Evolutionary conservation across 2,113 vertebrate species (phyloP), one percentile per base, ranked within the genome.

Genomic region (Cephalopterus ornatus): DNA sequence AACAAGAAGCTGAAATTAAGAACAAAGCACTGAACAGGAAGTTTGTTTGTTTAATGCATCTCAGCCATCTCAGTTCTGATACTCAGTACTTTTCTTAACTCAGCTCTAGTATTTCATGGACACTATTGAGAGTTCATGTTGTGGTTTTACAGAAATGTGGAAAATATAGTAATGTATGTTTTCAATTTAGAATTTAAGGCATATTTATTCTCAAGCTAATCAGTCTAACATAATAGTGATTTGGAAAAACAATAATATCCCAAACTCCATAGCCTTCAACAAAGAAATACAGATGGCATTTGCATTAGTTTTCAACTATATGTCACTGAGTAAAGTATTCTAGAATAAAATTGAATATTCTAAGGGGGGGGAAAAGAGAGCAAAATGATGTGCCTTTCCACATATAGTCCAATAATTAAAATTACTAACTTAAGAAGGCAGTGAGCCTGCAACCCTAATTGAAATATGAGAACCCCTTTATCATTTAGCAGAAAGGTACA

Each of bases 401-500:
- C 30, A 39, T 16, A 6, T 7, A 71, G 17, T 77, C 32, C n/a
- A 67, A 20, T 70, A 77, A 80, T 84, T 84, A 14, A 15, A 53
- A 2, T 26, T 77, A 5, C 65, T 66, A 53, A 32, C 6, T 24
- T 83, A 37, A 76, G 20, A 32, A 65, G 44, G 20, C 24, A 75
- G 19, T 50, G 26, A 67, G 28, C 28, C 27, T 58, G 22, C 49
- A 78, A 62, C 12, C 24, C 8, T 62, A n/a, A 39, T 32, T 83
- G 58, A 49, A 93, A 39, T 28, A 30, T 8, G 14, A 47, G 22
- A 74, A 35, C 10, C 6, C 9, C 8, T 62, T 49, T 65, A 81
- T 94, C 84, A 95, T 97, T 97, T 98, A 97, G 97, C 97, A 93
- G 65, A 90, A 94, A 96, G 95, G 74, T 94, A 67, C 82, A 35